A percentile compares a stretch with the other conserved stretches of the same genome.
phyloP scores from a whole-genome alignment of 2,888 invertebrate species.

The Plutella xylostella region DNA sequence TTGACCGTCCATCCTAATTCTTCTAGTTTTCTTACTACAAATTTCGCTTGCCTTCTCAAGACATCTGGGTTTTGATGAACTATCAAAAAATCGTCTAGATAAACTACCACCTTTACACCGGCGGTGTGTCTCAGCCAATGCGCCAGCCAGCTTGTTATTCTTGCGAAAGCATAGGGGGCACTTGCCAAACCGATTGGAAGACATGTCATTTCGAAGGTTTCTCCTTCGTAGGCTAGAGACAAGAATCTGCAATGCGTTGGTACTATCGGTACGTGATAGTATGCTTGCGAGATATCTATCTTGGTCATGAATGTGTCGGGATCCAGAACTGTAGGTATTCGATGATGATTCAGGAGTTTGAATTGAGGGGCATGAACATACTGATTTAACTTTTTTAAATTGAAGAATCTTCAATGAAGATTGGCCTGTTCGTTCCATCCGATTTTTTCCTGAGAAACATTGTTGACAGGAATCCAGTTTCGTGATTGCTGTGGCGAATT shows the following conservation, averaged over 20 bases:
- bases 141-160: background rate
- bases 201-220: background rate
- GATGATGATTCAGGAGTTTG: background rate
- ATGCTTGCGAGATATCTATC: conserved; percentile 8
- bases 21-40: background rate
- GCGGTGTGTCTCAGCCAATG: background rate
- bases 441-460: conserved; percentile 4
- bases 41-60: background rate
- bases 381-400: background rate
- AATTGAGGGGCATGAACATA: too few relatives aligned
- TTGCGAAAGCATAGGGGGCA: background rate
- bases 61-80: conserved; percentile 1
- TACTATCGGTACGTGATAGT: conserved; percentile 1
- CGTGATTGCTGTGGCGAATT: background rate
- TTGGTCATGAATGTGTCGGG: background rate
- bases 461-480: background rate
- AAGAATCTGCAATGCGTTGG: background rate
- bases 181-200: background rate
- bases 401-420: background rate
- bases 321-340: background rate
- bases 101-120: conserved; percentile 19
- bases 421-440: background rate
- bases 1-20: conserved; percentile 8
- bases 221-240: background rate
- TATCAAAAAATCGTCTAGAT: conserved; percentile 18